Evolutionary conservation across 2,888 invertebrate genomes (phyloP), one percentile per base, ranked within the genome.

Genomic region (Bursaphelenchus okinawaensis): DNA sequence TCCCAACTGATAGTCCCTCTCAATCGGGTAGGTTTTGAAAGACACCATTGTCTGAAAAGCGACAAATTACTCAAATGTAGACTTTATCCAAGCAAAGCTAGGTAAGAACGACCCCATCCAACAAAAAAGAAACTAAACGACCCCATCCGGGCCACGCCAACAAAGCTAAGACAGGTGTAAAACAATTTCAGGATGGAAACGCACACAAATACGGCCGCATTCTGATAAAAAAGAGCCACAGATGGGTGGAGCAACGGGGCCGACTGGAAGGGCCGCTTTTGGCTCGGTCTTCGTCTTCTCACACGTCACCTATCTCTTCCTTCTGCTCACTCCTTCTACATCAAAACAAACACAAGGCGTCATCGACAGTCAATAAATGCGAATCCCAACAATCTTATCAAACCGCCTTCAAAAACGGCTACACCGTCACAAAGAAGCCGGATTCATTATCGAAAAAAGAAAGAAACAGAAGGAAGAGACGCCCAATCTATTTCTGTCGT

Each of bases 1-100:
- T n/a, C 66, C 63, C 26, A 73, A 68, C 22, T 65, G 60, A 61
- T 75, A 73, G 52, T 73, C 73, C 20, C 73, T 59, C 62, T 75
- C 68, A 7, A 73, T 75, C n/a, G 73, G 65, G 50, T 72, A 63
- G 4, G 63, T 75, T 64, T 71, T 71, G 57, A 62, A 62, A 9
- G 50, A 40, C 12, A 24, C 52, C 52, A 24, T 52, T 52, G 29
- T 24, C 29, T 24, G 24, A 19, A 24, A 23, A 9, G 3, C 26
- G 24, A 40, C 54, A 8, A 52, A 52, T n/a, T 52, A 8, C 54
- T 22, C 54, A 52, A 19, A 19, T 20, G n/a, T 20, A 8, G 7
- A 52, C 12, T 22, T n/a, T n/a, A n/a, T n/a, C n/a, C n/a, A n/a
- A n/a, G n/a, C n/a, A n/a, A n/a, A n/a, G n/a, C n/a, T n/a, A n/a